Evolutionary conservation across 2,888 invertebrate genomes (phyloP), one percentile per base, ranked within the genome.

Genomic region (Sycophila texana): DNA sequence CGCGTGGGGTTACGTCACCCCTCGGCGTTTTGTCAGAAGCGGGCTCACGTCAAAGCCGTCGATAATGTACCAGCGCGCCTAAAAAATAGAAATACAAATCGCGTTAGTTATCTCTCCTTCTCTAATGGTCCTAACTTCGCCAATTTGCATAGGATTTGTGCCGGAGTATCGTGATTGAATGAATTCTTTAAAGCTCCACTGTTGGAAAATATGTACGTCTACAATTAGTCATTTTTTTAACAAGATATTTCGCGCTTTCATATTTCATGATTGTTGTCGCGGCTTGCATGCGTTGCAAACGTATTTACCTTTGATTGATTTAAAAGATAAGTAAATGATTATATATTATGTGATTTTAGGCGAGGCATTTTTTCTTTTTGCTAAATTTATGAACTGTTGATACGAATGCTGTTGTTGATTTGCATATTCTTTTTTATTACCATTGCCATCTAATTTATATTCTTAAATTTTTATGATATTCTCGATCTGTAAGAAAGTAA

Each of bases 81-180:
- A n/a, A 72, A 57, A 77, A 75, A 63, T 67, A 77, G 57, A 74
- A 76, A 82, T 83, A 85, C 84, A 86, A 88, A 87, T 88, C 84
- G 84, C 85, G 86, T 88, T 87, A 86, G 85, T 20, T 60, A 16
- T 39, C 22, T 39, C 39, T 49, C 47, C 18, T n/a, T 81, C 84
- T 85, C 84, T 86, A 84, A 85, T 86, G 86, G 86, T 83, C 81
- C 85, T 81, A 87, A 87, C 87, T 88, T 88, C 86, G 85, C 87
- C 87, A 87, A 89, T 89, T 88, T 89, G 87, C 88, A 88, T 88
- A 84, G 82, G 86, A 89, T 89, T 88, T 88, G 66, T 47, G 57
- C 4, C 16, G 22, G 12, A 16, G 20, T 58, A 58, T 13, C 49
- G 51, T 51, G 67, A 73, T 73, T 63, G 67, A 73, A 63, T 61